Evolutionary conservation across 2,888 invertebrate genomes (phyloP), one percentile per base, ranked within the genome.

Genomic region (Tetheella fluctuosa): DNA sequence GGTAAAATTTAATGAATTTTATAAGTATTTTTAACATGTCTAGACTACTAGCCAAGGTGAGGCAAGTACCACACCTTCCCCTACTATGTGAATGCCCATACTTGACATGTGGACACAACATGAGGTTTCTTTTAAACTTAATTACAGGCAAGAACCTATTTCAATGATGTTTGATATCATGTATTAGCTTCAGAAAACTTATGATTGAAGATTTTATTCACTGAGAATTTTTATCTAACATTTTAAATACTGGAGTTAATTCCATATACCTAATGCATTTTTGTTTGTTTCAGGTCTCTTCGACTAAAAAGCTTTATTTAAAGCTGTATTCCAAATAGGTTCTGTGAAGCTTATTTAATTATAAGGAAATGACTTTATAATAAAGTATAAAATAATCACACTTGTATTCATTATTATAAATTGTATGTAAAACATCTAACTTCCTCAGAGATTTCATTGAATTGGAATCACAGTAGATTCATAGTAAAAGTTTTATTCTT

Each of bases 211-310:
- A 78, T 69, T 55, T 63, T 67, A 71, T 63, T 58, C 39, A 75
- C 89, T 90, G 90, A 90, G 80, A 79, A 67, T 10, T 52, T 0
- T 30, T 15, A 34, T 37, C 17, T 56, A 57, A 58, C 52, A 23
- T 57, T 52, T 2, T 13, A 37, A 54, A 7, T 15, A 55, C n/a
- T 23, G 23, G 23, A 58, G 54, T 55, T 54, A 37, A 17, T 60
- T 48, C n/a, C 42, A 61, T 59, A 59, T 66, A 64, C 69, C 71
- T 71, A 71, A 58, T 48, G 60, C n/a, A 39, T 10, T 48, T 72
- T 77, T 76, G 71, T 85, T 89, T 94, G 89, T 94, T 94, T 82
- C 94, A 95, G 95, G 96, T 94, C 95, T 96, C 80, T 96, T 96
- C 81, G 96, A 96, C 90, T 96, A 95, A 94, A 85, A 85, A 90